Base-by-base conservation (phyloP, 2,797 vertebrate species). In the Loris lydekkerianus region DNA sequence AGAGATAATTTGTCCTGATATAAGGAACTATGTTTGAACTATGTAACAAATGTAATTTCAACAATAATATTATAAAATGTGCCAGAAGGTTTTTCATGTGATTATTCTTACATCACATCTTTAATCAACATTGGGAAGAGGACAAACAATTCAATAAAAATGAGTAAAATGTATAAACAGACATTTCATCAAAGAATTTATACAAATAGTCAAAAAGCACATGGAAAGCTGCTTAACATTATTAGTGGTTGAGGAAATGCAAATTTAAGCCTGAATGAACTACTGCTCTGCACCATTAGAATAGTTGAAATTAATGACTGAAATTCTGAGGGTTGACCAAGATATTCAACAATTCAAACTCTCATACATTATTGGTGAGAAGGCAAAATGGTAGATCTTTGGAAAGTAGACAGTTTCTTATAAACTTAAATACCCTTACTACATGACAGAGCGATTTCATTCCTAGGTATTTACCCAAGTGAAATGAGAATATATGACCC, bases 121-220 rank as follows among this genome's bases (percentile, higher is more conserved):
- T 93, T 37, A 67, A 72, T 73, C 75, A 96, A 92, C 75, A 83
- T 25, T 61, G 40, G 58, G 43, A 93, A 83, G 29, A 61, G 81
- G 58, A 78, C 10, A 85, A 92, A 73, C 13, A 85, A 77, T 60
- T 89, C 58, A 84, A 77, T 92, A 76, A 95, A 90, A 88, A 61
- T 85, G 37, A 3, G 11, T 25, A 84, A 94, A 91, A 40, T 11
- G n/a, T 18, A 34, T 46, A 18, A 96, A 60, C 10, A 93, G 7
- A 86, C 14, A 76, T 75, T 90, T 91, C 53, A 67, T 85, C 37
- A 86, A 94, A 94, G 61, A 76, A 58, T 69, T 58, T 13, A 72
- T 37, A 49, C 49, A 82, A 53, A 78, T 2, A 60, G 29, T 76
- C 4, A 85, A 86, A 21, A 73, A 76, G 34, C 6, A 61, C 25